Percentiles rank a stretch among this genome's conserved stretches.
Conservation (phyloP, 2,888 invertebrate species). For the Ceriagrion tenellum region DNA sequence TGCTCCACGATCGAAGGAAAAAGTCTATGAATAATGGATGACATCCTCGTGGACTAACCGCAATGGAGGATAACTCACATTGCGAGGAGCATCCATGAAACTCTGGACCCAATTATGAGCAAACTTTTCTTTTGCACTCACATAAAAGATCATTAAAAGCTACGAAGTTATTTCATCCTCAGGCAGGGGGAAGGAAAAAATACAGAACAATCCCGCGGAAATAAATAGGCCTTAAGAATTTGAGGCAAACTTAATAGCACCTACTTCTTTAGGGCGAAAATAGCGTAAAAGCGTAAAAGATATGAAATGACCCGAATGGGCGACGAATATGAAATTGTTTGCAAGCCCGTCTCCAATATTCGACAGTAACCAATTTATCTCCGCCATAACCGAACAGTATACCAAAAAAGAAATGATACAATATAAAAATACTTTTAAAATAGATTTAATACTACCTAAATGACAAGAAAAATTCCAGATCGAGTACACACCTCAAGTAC, state of each 20-base stretch:
- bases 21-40: neutral
- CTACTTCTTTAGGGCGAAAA: no score
- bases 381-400: no score
- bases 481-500: no score
- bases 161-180: conserved; percentile 48
- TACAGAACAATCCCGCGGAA: no score
- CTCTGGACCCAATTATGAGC: neutral
- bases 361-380: conserved; percentile 44
- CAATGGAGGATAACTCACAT: neutral
- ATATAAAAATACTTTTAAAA: no score
- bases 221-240: conserved; percentile 47
- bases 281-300: conserved; percentile 14
- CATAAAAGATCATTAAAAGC: conserved; percentile 45
- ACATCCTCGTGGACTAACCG: neutral
- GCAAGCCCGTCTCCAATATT: neutral
- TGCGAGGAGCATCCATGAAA: neutral
- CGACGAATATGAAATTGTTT: conserved; percentile 45
- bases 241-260: conserved; percentile 17
- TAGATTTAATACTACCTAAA: no score
- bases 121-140: conserved; percentile 31
- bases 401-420: no score
- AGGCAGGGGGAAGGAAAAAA: no score
- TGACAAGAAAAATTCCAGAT: no score
- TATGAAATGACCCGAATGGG: neutral
- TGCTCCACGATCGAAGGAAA: no score